Conservation (phyloP, 2,888 invertebrate genomes). For the Drosophila engyochracea region DNA sequence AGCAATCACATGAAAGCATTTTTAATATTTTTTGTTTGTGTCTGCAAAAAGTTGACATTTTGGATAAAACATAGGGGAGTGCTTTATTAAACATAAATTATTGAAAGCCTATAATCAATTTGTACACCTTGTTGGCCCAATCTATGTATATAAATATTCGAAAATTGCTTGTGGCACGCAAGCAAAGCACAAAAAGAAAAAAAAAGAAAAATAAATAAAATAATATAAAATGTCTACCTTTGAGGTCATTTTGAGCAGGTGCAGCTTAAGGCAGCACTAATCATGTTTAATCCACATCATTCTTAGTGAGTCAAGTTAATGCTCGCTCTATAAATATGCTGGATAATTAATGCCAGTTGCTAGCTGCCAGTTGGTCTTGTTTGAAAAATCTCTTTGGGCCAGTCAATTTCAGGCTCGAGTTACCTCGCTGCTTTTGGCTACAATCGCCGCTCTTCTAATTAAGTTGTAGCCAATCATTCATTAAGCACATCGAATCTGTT, state of each 20-base stretch:
- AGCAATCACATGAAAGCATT: conserved; percentile 57
- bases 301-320: background rate
- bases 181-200: conserved; percentile 21
- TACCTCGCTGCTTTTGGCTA: conserved; percentile 35
- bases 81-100: conserved; percentile 68
- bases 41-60: conserved; percentile 23
- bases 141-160: conserved; percentile 49
- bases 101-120: conserved; percentile 69
- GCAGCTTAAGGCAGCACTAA: conserved; percentile 36
- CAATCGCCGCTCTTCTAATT: conserved; percentile 64
- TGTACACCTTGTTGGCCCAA: conserved; percentile 29
- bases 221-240: conserved; percentile 27
- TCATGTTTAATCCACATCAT: conserved; percentile 4
- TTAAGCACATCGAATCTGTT: conserved; percentile 56
- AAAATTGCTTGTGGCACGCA: conserved; percentile 70
- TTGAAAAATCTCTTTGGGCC: conserved; percentile 39
- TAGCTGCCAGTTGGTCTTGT: conserved; percentile 32
- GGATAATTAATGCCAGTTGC: conserved; percentile 37
- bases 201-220: background rate
- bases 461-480: conserved; percentile 74
- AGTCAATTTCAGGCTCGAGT: conserved; percentile 69
- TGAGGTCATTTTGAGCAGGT: conserved; percentile 63
- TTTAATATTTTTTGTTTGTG: conserved; percentile 9
- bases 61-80: conserved; percentile 21
- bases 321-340: background rate